Evolutionary conservation across 1,140 invertebrate genomes (phyloP), one percentile per base, ranked within the genome.

Genomic region (Ceratina japonica): DNA sequence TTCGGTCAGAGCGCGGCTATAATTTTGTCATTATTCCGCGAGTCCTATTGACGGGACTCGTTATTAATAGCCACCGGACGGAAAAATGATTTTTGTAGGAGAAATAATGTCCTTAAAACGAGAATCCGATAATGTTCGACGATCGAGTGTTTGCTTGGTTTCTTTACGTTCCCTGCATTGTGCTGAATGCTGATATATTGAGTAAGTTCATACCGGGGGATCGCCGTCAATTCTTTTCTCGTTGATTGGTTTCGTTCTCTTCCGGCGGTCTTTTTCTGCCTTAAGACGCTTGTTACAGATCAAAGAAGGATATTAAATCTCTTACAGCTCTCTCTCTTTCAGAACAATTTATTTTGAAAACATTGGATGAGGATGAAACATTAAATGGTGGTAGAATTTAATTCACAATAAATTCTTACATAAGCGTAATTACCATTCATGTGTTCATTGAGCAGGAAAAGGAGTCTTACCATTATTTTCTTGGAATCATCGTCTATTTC

Each of bases 401-500:
- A 7, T 8, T 44, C 37, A 10, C 37, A 8, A 10, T 44, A 44
- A 44, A 44, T 44, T 44, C 37, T 8, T 8, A 10, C 37, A 10
- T 44, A 44, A 44, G 10, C 5, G 1, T 44, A 44, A 44, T 44
- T 44, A 44, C 37, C 10, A 10, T 44, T 44, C 37, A 8, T 44
- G 0, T 44, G 10, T 44, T 44, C 10, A 44, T 44, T 7, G 10
- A 10, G 37, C 37, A 44, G 37, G 10, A 44, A 44, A 44, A 44
- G 5, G 10, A 44, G 2, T 44, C 37, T 44, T 10, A 44, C 5
- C 37, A 10, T 44, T 10, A 8, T 44, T 44, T 44, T 22, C 20
- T n/a, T 10, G 10, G n/a, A 4, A 59, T 59, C 18, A 59, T n/a
- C 74, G 73, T 75, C 65, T 79, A 58, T 8, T 16, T 12, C 24